Base-by-base conservation (phyloP, 1,140 invertebrate genomes). In the Euura saliciscinereae region DNA sequence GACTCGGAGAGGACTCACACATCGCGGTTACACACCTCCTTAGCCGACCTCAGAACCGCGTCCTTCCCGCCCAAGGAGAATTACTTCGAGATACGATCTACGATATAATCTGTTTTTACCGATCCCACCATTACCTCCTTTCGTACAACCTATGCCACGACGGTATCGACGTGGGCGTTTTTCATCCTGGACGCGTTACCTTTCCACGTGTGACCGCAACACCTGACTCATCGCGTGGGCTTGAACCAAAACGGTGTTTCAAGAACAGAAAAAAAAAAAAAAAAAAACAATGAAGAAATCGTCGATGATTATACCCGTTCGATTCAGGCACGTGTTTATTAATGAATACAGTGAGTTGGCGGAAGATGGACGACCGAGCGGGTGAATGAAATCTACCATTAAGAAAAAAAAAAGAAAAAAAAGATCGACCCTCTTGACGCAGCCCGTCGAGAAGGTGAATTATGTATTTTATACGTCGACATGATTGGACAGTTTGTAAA, bases 401-500 rank as follows among this genome's bases (percentile, higher is more conserved):
- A 28, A 28, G 42, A 73, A 70, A 68, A 65, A 66, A 44, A 71
- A 71, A 74, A 74, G 11, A 72, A 72, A 28, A 28, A 28, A 28
- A 28, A 28, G 28, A 28, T 28, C 28, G 28, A 28, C 28, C 28
- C 28, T 28, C 28, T 28, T 28, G 28, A 28, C 28, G 28, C 28
- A 28, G 28, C 51, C 51, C 6, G 51, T 6, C 51, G 13, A 59
- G 51, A 59, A 8, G 51, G 51, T 59, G 51, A 59, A 59, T 59
- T 59, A 59, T 59, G 51, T 59, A 59, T 59, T 59, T 59, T 59
- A 81, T 81, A 78, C 74, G 77, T 78, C 75, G 73, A 78, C 73
- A 68, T 75, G 77, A 79, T 82, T 82, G 79, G 80, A 82, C 79
- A 82, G 80, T 77, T 82, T 80, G 81, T 82, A 82, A 82, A 81